Evolutionary conservation across 2,888 invertebrate genomes (phyloP).

Genomic region (Actias luna): DNA sequence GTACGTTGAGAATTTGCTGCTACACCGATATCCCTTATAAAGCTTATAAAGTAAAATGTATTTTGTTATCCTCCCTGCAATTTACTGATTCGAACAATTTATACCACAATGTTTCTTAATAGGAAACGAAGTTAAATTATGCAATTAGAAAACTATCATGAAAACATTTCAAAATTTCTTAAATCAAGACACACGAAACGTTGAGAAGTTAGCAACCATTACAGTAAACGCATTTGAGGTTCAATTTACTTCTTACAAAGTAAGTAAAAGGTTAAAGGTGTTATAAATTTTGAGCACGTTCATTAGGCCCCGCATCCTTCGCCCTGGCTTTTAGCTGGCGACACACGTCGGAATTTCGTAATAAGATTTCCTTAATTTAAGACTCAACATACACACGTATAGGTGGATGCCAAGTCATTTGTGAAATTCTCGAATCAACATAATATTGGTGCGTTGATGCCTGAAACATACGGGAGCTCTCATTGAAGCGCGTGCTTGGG

Average conservation of each 20-base stretch:
- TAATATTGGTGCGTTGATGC: constrained; percentile 28
- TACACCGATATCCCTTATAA: no score
- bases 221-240: constrained; percentile 52
- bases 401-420: constrained; percentile 26
- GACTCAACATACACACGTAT: constrained; percentile 44
- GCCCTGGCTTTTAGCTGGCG: constrained; percentile 66
- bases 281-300: constrained; percentile 78
- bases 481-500: constrained; percentile 1
- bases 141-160: not conserved
- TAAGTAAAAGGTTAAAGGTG: constrained; percentile 70
- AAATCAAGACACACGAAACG: constrained; percentile 14
- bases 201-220: constrained; percentile 37
- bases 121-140: not conserved
- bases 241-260: constrained; percentile 56
- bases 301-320: constrained; percentile 66
- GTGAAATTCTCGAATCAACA: constrained; percentile 42
- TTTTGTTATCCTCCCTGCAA: no score
- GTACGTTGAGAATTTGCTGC: no score
- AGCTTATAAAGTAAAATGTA: no score
- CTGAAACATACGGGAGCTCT: constrained; percentile 25
- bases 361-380: constrained; percentile 79
- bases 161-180: not conserved
- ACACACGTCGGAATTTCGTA: constrained; percentile 79
- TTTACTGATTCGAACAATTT: no score
- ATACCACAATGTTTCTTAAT: not conserved